Conservation (phyloP, 2,888 invertebrate species). For the Litoditis marina region DNA sequence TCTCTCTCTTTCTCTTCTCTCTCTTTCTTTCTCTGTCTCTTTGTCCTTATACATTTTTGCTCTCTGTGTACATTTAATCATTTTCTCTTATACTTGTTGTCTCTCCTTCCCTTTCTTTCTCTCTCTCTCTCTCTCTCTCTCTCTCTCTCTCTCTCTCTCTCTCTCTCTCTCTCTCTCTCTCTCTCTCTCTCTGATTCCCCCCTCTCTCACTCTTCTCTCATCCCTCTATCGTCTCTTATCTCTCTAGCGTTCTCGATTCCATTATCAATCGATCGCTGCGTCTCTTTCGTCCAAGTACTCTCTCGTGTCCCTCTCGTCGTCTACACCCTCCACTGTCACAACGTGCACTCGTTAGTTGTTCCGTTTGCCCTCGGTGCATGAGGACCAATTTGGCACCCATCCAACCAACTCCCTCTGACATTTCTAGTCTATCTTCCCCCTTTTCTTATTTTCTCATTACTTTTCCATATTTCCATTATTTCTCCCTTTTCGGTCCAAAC, state of each 20-base stretch:
- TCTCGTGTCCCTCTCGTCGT: no score
- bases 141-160: slow-evolving; percentile 5
- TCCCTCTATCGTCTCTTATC: no score
- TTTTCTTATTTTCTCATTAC: background rate
- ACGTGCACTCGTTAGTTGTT: no score
- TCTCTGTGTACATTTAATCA: no score
- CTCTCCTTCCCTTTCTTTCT: background rate
- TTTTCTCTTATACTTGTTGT: no score
- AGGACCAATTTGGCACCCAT: no score
- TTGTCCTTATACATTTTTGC: no score
- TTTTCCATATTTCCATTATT: background rate
- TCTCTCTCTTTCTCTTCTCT: background rate
- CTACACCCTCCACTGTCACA: no score
- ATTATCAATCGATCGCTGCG: slow-evolving; percentile 1
- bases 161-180: slow-evolving; percentile 2
- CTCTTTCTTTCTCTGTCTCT: background rate
- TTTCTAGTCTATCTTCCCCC: background rate
- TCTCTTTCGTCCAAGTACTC: no score
- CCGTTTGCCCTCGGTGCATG: no score
- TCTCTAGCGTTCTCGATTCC: background rate
- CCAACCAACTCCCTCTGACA: background rate
- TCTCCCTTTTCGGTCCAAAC: background rate
- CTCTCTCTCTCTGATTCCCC: background rate
- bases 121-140: slow-evolving; percentile 2
- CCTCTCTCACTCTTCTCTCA: background rate